A percentile compares a stretch with the other conserved stretches of the same genome.
Evolutionary conservation across 2,888 invertebrate genomes (phyloP).

Genomic region (Hermodice carunculata): DNA sequence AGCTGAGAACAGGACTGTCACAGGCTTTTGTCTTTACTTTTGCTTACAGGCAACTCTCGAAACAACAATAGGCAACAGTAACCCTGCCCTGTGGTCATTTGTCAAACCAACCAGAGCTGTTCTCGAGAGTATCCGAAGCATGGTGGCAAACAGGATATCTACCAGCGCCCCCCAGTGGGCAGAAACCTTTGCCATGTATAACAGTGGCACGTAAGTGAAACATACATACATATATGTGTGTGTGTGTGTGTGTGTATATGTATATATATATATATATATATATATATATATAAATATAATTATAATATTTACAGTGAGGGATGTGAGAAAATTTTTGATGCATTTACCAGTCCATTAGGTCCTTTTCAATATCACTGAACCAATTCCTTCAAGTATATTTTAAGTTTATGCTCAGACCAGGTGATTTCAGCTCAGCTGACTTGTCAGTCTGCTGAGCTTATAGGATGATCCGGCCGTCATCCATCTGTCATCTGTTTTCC

Average conservation of each 20-base stretch:
- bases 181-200: conserved; percentile 74
- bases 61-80: conserved; percentile 83
- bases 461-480: too few species aligned
- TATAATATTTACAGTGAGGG: too few species aligned
- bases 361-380: too few species aligned
- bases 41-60: conserved; percentile 77
- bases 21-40: conserved; percentile 16
- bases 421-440: too few species aligned
- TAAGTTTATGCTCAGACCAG: too few species aligned
- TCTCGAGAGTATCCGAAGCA: conserved; percentile 81
- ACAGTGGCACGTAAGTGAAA: conserved; percentile 27
- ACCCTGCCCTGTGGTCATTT: conserved; percentile 78
- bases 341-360: too few species aligned
- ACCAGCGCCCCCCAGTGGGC: conserved; percentile 82
- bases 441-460: too few species aligned
- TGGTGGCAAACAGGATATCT: conserved; percentile 87
- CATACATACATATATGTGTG: conserved; percentile 4
- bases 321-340: too few species aligned
- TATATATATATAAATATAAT: too few species aligned
- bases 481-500: too few species aligned
- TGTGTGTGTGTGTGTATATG: conserved; percentile 8
- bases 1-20: conserved; percentile 76
- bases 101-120: conserved; percentile 76
- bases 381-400: too few species aligned
- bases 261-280: conserved; percentile 7